These are phyloP conservation scores for Barypeithes pellucidus DNA, from an alignment of 2,888 invertebrate species.

Conservation along the genomic window DNA sequence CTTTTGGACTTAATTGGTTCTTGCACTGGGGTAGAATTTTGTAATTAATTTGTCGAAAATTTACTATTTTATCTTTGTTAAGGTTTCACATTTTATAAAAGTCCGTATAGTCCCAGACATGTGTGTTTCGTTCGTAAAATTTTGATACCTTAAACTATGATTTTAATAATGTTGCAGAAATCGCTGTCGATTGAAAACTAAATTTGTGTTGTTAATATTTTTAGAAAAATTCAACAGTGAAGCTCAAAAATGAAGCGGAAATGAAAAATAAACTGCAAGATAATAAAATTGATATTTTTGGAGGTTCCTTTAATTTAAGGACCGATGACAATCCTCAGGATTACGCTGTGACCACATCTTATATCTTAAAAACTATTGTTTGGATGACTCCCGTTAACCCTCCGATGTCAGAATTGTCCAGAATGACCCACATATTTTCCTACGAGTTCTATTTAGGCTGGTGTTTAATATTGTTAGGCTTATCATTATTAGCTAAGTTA, in stretches of 20 bases:
- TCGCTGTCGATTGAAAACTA: neutral
- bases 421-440: constrained; percentile 5
- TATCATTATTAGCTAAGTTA: neutral
- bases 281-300: constrained; percentile 7
- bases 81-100: no score
- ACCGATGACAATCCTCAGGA: neutral
- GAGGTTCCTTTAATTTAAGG: constrained; percentile 7
- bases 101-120: no score
- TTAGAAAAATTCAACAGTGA: neutral
- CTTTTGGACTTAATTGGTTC: no score
- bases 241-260: neutral
- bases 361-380: neutral
- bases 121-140: no score
- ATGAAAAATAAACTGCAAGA: neutral
- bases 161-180: no score
- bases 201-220: neutral
- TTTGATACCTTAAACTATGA: no score
- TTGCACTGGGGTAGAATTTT: no score
- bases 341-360: neutral
- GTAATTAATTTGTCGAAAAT: no score
- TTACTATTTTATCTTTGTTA: no score
- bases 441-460: neutral
- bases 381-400: constrained; percentile 2
- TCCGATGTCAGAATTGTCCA: neutral
- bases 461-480: neutral